Base-by-base conservation (phyloP, 2,113 vertebrate genomes). In the Orycteropus afer region DNA sequence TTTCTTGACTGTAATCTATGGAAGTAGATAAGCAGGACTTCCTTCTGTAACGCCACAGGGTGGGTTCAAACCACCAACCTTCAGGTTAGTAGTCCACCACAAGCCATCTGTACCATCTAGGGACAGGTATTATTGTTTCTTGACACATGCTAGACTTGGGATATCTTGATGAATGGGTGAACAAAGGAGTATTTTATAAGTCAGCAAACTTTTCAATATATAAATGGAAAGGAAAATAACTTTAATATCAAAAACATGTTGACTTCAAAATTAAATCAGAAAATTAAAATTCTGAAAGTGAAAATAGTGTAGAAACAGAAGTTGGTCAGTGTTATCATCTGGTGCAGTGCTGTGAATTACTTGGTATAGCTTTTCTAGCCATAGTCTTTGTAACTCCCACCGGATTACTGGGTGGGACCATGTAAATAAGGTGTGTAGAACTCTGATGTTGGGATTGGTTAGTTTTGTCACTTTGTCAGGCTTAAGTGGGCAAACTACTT, bases 231-330 rank as follows among this genome's bases (percentile, higher is more conserved):
- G 45, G 25, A 95, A 95, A 88, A 76, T 55, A 91, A 92, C 42
- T 42, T 65, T 55, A 83, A 88, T 23, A 65, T 32, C 71, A 59
- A 79, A n/a, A 86, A 47, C 9, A 81, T 7, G 13, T 49, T 78
- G 34, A 89, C 57, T 82, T 86, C 49, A 69, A 93, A 82, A 80
- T 42, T 65, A 59, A 94, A 78, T 87, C 67, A 67, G 40, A 89
- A 90, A 90, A 84, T 40, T 74, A 53, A 74, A 80, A 87, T 76
- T 81, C 45, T 65, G 23, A 89, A 92, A 93, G 86, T 76, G 74
- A 82, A 95, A 92, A 59, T 25, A 49, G 74, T 74, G 1, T 45
- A 69, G 63, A 95, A 90, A 63, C 3, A 74, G 57, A 79, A 87
- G 32, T 57, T 76, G 45, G 25, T 82, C 53, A n/a, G 63, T 65